Evolutionary conservation across 2,797 vertebrate genomes (phyloP), one percentile per base, ranked within the genome.

Genomic region (Hylomyscus alleni): DNA sequence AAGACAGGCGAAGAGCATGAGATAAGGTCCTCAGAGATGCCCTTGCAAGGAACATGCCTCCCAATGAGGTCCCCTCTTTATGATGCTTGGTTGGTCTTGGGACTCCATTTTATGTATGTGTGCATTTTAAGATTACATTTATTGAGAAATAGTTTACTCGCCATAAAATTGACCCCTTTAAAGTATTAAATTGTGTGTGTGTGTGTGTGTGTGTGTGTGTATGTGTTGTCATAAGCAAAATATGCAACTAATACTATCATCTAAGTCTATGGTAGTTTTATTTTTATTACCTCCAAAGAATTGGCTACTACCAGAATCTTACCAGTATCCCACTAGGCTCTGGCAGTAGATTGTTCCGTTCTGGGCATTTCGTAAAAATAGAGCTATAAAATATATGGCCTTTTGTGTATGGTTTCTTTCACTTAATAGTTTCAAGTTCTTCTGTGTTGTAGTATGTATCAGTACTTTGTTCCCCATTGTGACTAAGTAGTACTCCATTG

Each of bases 361-460:
- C 13, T 85, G 88, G 76, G 84, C 15, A 78, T 95, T 91, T 88
- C 20, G 8, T 52, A 44, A 89, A 50, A 84, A 52, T 15, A 44
- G 75, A 80, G 34, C 73, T 75, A 84, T 60, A 26, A 6, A 37
- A 15, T 87, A 26, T 60, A 50, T 62, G 62, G 13, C 65, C 29
- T 85, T 92, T 93, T 75, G 67, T 84, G 20, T 85, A 65, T 80
- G n/a, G 14, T 81, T 95, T 95, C 56, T 89, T 92, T 91, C n/a
- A 78, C 34, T 83, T 85, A 31, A 54, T 31, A 3, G 77, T 96
- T 80, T 95, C 47, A 89, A 22, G 65, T 76, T 84, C 6, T 19
- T 94, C 54, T 69, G 8, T 26, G 37, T 82, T 62, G 52, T 84
- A 31, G 15, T 54, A 13, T 44, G 34, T 65, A 37, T 95, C 52